Conservation (phyloP, 2,888 invertebrate species). For the Agrochola litura region DNA sequence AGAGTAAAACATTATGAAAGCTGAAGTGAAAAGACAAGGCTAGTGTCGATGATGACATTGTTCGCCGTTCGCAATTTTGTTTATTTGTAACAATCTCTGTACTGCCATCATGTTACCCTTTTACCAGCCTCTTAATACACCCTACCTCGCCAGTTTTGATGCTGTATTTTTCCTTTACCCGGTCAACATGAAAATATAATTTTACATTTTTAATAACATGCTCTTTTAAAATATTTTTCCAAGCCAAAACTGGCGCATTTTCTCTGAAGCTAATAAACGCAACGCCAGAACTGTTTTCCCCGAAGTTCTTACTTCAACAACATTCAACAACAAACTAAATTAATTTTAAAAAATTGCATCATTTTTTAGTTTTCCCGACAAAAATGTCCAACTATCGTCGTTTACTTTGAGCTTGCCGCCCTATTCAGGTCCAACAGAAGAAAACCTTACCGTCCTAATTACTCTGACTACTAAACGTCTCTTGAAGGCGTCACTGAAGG, state of each 20-base stretch:
- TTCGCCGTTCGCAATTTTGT: not conserved
- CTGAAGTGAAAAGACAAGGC: not conserved
- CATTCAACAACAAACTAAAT: slow-evolving; percentile 10
- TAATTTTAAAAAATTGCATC: not conserved
- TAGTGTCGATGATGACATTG: not conserved
- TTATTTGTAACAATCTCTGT: not conserved
- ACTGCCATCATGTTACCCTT: not conserved
- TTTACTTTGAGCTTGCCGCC: slow-evolving; percentile 29
- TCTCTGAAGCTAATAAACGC: slow-evolving; percentile 25
- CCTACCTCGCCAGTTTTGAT: not conserved
- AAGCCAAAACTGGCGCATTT: not conserved
- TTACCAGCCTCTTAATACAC: not conserved
- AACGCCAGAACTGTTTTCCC: not conserved
- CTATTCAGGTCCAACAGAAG: slow-evolving; percentile 51
- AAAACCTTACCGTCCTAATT: slow-evolving; percentile 65
- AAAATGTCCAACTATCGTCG: slow-evolving; percentile 20
- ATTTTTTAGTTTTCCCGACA: slow-evolving; percentile 1
- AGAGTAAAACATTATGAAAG: not conserved
- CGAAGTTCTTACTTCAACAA: slow-evolving; percentile 14
- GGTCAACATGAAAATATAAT: slow-evolving; percentile 26
- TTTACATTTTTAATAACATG: slow-evolving; percentile 30
- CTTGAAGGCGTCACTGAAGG: slow-evolving; percentile 72
- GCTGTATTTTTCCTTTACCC: slow-evolving; percentile 20
- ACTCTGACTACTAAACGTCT: slow-evolving; percentile 70
- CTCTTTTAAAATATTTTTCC: slow-evolving; percentile 20